phyloP scores from a whole-genome alignment of 2,113 vertebrate genomes.

The Callipepla californica region DNA sequence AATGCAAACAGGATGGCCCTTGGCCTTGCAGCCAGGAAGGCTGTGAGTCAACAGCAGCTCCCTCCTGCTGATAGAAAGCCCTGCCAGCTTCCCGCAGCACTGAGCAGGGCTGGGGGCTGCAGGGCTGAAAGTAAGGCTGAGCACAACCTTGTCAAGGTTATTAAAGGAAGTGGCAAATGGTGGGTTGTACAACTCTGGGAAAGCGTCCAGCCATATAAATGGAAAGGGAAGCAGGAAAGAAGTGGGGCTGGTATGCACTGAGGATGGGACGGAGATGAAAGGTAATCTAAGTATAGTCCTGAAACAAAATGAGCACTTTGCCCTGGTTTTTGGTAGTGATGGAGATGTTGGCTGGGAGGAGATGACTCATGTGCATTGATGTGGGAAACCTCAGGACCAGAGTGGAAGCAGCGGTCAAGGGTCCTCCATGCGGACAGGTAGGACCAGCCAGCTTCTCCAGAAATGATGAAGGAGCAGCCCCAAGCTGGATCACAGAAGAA shows the following conservation, averaged over 20 bases:
- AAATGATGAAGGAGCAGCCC: neutral
- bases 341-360: neutral
- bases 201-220: neutral
- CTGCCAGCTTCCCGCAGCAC: neutral
- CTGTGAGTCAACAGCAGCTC: slow-evolving; percentile 22
- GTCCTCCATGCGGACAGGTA: neutral
- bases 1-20: neutral
- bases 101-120: neutral
- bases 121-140: neutral
- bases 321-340: neutral
- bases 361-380: neutral
- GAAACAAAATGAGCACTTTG: neutral
- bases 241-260: neutral
- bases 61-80: neutral
- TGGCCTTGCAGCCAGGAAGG: slow-evolving; percentile 9
- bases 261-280: neutral
- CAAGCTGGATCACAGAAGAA: neutral
- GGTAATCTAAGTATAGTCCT: neutral
- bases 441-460: neutral
- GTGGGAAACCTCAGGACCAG: neutral
- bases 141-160: neutral
- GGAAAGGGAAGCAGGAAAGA: slow-evolving; percentile 19
- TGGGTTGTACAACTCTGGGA: neutral
- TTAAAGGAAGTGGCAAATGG: neutral
- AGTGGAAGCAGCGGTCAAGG: neutral